Evolutionary conservation across 2,797 vertebrate species (phyloP).

Genomic region (Ibycter americanus): DNA sequence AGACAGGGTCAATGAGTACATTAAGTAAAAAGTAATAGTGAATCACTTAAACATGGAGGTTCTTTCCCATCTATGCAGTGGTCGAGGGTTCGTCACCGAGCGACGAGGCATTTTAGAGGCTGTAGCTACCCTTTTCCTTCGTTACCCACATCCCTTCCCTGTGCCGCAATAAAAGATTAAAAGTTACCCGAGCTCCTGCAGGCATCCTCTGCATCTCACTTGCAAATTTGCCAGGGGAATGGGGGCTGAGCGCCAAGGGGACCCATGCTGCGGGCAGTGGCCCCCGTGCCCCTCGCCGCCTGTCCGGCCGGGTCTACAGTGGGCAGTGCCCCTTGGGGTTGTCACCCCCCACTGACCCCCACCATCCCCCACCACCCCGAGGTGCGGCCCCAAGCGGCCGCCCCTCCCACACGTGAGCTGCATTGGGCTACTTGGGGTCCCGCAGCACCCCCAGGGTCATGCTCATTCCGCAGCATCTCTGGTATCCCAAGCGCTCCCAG

Average conservation of each 20-base stretch:
- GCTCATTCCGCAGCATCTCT: not conserved
- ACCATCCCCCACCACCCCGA: not conserved
- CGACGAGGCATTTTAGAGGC: not conserved
- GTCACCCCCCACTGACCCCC: not conserved
- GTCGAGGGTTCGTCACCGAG: not conserved
- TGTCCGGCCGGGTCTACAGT: too few relatives aligned
- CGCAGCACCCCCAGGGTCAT: not conserved
- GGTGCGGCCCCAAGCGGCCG: too few relatives aligned
- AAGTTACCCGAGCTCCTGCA: not conserved
- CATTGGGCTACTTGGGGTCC: not conserved
- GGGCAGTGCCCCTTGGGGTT: not conserved
- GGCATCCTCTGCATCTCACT: not conserved
- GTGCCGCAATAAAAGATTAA: not conserved
- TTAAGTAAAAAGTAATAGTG: not conserved
- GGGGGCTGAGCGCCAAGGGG: not conserved
- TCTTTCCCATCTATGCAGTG: accelerated
- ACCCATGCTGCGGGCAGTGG: not conserved
- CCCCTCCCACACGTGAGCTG: not conserved
- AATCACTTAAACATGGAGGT: not conserved
- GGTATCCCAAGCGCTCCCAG: not conserved
- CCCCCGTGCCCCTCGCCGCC: too few relatives aligned
- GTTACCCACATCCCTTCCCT: not conserved
- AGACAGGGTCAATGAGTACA: not conserved
- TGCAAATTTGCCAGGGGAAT: not conserved
- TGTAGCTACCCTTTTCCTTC: too few relatives aligned